Percentiles rank a stretch among this genome's conserved stretches.
Evolutionary conservation across 2,888 invertebrate species (phyloP).

Genomic region (Ypsolopha sequella): DNA sequence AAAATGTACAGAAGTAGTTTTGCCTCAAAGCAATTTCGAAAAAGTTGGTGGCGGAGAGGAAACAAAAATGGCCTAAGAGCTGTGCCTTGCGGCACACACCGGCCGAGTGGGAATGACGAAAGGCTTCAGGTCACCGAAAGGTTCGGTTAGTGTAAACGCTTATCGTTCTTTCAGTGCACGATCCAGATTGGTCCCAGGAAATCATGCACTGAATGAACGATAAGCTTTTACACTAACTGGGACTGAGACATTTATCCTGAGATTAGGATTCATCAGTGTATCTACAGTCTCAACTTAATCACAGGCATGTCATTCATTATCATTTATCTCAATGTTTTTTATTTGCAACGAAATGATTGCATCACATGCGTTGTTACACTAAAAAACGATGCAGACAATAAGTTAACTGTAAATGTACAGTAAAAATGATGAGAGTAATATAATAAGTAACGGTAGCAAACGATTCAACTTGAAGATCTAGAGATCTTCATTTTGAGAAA

Average conservation of each 20-base stretch:
- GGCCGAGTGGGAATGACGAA: slow-evolving; percentile 33
- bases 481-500: not conserved
- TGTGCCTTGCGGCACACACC: slow-evolving; percentile 3
- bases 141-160: no score
- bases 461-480: not conserved
- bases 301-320: not conserved
- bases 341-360: not conserved
- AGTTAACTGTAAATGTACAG: not conserved
- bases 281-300: not conserved
- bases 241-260: not conserved
- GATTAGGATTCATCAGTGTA: not conserved
- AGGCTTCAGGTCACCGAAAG: slow-evolving; percentile 29
- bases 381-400: not conserved
- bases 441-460: not conserved
- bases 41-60: not conserved
- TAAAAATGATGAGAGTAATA: not conserved
- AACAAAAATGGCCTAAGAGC: slow-evolving; percentile 1
- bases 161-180: no score
- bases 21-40: not conserved
- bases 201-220: slow-evolving; percentile 17
- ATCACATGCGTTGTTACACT: not conserved
- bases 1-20: not conserved
- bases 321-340: not conserved
- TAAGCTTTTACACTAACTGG: not conserved
- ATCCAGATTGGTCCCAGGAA: slow-evolving; percentile 18